phyloP scores from a whole-genome alignment of 2,888 invertebrate genomes.

The Phyllotreta striolata region DNA sequence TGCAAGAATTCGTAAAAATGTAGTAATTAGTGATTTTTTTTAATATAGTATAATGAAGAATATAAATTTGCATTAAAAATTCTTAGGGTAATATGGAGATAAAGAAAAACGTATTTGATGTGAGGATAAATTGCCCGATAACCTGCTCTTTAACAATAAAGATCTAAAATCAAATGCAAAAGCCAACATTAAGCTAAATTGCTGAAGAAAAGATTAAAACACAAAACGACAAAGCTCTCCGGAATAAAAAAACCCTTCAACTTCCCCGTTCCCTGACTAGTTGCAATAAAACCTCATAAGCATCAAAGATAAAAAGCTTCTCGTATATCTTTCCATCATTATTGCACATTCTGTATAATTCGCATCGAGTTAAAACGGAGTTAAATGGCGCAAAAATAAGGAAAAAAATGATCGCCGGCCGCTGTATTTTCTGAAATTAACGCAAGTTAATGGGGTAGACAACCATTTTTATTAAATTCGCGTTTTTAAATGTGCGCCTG shows the following conservation, averaged over 20 bases:
- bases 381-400: constrained; percentile 52
- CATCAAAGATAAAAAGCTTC: constrained; percentile 51
- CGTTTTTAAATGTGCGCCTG: constrained; percentile 27
- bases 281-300: constrained; percentile 46
- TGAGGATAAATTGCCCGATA: too few relatives aligned
- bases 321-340: constrained; percentile 51
- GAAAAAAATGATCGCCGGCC: constrained; percentile 49
- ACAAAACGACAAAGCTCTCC: constrained; percentile 39
- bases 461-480: constrained; percentile 41
- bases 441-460: constrained; percentile 53
- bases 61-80: too few relatives aligned
- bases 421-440: constrained; percentile 45
- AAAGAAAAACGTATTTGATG: too few relatives aligned
- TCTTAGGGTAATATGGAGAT: too few relatives aligned
- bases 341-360: constrained; percentile 52
- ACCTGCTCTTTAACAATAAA: not conserved
- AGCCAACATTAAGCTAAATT: constrained; percentile 1
- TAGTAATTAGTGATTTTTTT: too few relatives aligned
- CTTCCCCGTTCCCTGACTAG: constrained; percentile 46
- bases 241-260: constrained; percentile 26
- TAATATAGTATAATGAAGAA: too few relatives aligned
- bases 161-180: constrained; percentile 1
- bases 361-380: constrained; percentile 48
- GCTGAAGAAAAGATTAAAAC: constrained; percentile 21
- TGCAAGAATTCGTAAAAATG: too few relatives aligned